Base-by-base conservation (phyloP, 2,888 invertebrate species). In the Saturnia pavonia region DNA sequence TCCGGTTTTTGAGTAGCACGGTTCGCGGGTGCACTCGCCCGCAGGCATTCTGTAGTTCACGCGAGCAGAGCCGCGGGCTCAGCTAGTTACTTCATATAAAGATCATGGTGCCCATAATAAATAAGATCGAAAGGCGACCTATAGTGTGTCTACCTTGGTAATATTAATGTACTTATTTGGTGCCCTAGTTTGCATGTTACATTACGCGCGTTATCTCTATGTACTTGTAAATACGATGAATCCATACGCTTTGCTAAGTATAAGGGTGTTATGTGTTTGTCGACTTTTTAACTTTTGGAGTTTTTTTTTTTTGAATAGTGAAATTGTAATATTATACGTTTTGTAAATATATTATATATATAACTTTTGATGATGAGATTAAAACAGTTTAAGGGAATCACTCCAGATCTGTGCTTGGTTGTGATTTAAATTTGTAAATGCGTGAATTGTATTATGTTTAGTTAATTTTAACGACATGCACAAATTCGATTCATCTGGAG, bases 241-340 rank as follows among this genome's bases (percentile, higher is more conserved):
- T 93, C 94, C 91, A 92, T 92, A 92, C 93, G 93, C 93, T 94
- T 94, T 93, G 88, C 86, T 92, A 92, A 91, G 68, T 86, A 85
- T 92, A 93, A 92, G 93, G 85, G 91, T 91, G 90, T 91, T 92
- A 91, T 91, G 91, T 92, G 92, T 94, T 92, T 92, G 90, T 92
- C 91, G 86, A 88, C 90, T 92, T 92, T 89, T 90, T 89, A 88
- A 90, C 88, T 87, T 90, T 91, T 90, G 88, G 90, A 90, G 88
- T 85, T 81, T 80, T 88, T 85, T 54, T 54, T 54, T 54, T 86
- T n/a, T n/a, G n/a, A 82, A 84, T 84, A 74, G 76, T 85, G 80
- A 76, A 73, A 69, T 72, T 87, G 84, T 86, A 85, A 78, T 75
- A 54, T 54, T 54, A 83, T 89, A 88, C 85, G 85, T 79, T 83